Evolutionary conservation across 2,888 invertebrate species (phyloP), one percentile per base, ranked within the genome.

Genomic region (Eupeodes luniger): DNA sequence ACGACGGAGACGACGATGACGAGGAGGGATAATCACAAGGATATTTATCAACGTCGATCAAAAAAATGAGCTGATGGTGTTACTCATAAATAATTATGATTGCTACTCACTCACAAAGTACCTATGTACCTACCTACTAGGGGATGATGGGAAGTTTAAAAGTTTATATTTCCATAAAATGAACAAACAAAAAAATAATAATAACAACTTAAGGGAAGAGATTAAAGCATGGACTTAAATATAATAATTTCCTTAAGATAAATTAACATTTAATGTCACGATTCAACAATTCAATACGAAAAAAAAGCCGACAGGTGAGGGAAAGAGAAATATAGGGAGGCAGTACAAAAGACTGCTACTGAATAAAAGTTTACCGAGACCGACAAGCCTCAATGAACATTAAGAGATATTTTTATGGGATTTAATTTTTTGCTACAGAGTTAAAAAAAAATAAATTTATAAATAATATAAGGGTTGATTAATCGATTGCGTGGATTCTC

Each of bases 41-140:
- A 55, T 61, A 83, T 83, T 84, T 84, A 87, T 87, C 87, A 87
- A 70, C 55, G 87, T 87, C 83, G 87, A 83, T 87, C 87, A 84
- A 67, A 51, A 59, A 67, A 76, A 51, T 77, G 67, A 27, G 9
- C 34, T 59, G 34, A 81, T 59, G 57, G 40, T 27, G 64, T 69
- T 75, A 70, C 36, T 64, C 70, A 51, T 36, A 49, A 57, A 69
- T 57, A 86, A 79, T 75, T 82, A 79, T 82, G 77, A 78, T 51
- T 72, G 69, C 49, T 27, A 75, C 40, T 40, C 36, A 4, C 40
- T 40, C 40, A 40, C 9, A 5, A 40, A 40, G 40, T 9, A 40
- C 27, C 27, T 27, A 19, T 19, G 19, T 19, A 27, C 27, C 27
- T 27, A 27, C 27, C 40, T 27, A 27, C 27, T 5, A 40, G 6